phyloP scores from a whole-genome alignment of 2,888 invertebrate species.

The Cryptophagus acutangulus region DNA sequence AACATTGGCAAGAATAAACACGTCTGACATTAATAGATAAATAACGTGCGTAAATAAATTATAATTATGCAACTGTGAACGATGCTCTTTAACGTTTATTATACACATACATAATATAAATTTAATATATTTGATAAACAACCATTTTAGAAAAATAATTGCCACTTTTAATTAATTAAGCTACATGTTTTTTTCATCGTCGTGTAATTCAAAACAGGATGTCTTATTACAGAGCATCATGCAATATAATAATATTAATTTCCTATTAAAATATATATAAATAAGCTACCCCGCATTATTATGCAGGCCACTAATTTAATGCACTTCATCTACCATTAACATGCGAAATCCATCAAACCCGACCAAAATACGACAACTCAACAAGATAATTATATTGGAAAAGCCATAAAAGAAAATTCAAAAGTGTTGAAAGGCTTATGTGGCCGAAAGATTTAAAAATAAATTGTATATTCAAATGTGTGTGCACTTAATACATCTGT shows the following conservation, averaged over 20 bases:
- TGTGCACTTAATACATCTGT: slow-evolving; percentile 33
- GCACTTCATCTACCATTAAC: too few species aligned
- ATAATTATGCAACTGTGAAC: slow-evolving; percentile 11
- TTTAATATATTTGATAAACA: not conserved
- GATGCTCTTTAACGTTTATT: slow-evolving; percentile 4
- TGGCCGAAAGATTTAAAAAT: too few species aligned
- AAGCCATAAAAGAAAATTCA: not conserved
- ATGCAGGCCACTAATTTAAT: slow-evolving; percentile 15
- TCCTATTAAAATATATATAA: slow-evolving; percentile 27
- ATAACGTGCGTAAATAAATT: slow-evolving; percentile 3
- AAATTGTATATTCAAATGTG: slow-evolving; percentile 1
- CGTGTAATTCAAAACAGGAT: slow-evolving; percentile 24
- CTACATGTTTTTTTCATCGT: slow-evolving; percentile 6
- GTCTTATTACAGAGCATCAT: slow-evolving; percentile 29
- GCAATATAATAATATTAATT: slow-evolving; percentile 30
- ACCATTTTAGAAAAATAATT: slow-evolving; percentile 15
- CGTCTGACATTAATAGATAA: slow-evolving; percentile 5
- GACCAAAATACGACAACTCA: slow-evolving; percentile 12
- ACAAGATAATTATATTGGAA: slow-evolving; percentile 9
- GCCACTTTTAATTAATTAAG: slow-evolving; percentile 20
- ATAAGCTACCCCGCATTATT: slow-evolving; percentile 25
- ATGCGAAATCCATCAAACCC: slow-evolving; percentile 16
- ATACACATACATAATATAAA: too few species aligned
- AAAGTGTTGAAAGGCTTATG: not conserved
- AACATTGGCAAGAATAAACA: too few species aligned